These are phyloP conservation scores for Onchidella celtica DNA, from an alignment of 2,888 invertebrate genomes.

Conservation along the genomic window DNA sequence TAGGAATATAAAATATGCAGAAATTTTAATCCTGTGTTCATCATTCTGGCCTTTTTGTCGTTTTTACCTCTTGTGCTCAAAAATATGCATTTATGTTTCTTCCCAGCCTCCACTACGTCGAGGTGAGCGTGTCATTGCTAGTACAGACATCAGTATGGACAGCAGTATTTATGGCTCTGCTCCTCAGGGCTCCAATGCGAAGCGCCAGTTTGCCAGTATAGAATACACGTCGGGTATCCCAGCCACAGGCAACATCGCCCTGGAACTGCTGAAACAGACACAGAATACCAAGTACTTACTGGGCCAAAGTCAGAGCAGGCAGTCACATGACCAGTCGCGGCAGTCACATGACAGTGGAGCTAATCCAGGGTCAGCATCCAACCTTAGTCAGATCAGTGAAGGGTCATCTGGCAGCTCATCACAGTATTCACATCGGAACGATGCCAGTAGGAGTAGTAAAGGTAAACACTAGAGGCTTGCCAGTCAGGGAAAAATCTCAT, in stretches of 20 bases:
- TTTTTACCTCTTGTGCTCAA: no score
- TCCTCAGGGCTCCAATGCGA: conserved; percentile 3
- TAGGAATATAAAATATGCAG: no score
- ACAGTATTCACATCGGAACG: conserved; percentile 52
- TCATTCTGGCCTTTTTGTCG: no score
- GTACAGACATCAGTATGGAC: conserved; percentile 35
- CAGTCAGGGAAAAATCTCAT: no score
- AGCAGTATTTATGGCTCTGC: conserved; percentile 4
- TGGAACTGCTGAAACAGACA: conserved; percentile 73
- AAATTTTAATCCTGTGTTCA: no score
- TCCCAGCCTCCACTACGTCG: conserved; percentile 39
- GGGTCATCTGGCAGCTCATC: conserved; percentile 68
- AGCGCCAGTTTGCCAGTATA: conserved; percentile 52
- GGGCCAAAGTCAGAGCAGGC: conserved; percentile 48
- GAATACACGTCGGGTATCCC: conserved; percentile 61
- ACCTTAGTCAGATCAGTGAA: conserved; percentile 68
- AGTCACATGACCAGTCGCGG: background rate
- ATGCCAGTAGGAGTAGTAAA: conserved; percentile 29
- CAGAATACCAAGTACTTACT: conserved; percentile 75
- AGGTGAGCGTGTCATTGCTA: conserved; percentile 38
- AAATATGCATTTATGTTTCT: no score
- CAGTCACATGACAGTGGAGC: conserved; percentile 18
- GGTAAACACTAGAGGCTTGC: conserved; percentile 29
- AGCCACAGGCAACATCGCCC: conserved; percentile 70
- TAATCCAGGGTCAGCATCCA: conserved; percentile 57